Evolutionary conservation across 2,888 invertebrate genomes (phyloP), one percentile per base, ranked within the genome.

Genomic region (Anorthoa munda): DNA sequence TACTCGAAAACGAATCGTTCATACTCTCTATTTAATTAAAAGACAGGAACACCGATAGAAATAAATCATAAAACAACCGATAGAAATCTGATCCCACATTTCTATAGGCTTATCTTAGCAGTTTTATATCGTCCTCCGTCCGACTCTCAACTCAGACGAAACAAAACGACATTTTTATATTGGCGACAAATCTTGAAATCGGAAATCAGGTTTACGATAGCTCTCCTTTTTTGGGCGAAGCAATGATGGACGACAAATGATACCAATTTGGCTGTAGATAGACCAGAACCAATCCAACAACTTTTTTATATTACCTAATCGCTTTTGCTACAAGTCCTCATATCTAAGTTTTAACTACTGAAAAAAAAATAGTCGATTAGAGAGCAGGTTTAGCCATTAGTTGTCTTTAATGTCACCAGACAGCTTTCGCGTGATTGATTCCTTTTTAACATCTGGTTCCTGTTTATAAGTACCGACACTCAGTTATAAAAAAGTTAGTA

Each of bases 371-470:
- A 18, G 21, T 39, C 18, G 65, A 48, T 61, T 50, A 13, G 5
- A 67, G 39, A 77, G 18, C 82, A 51, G 56, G 64, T 71, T 65
- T 53, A 45, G 11, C 59, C 59, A 63, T 69, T 66, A 81, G 72
- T n/a, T 72, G 31, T 63, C n/a, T 48, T 64, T 72, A 61, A 63
- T 69, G 66, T 69, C 48, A 66, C 56, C 21, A 12, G 46, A 48
- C 66, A 53, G 48, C 82, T 82, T 82, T 81, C 69, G 17, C 46
- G 5, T 23, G 63, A 72, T 65, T 66, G 23, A 55, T 76, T 67
- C 48, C 21, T 67, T 39, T 45, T 45, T 21, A 5, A 45, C 56
- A 68, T 59, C 23, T 69, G 2, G 50, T 74, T 63, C 55, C 48
- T 51, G 77, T 26, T 75, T 48, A 21, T 18, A 77, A 45, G 51